Conservation (phyloP, 2,797 vertebrate genomes). For the Alcedo atthis region DNA sequence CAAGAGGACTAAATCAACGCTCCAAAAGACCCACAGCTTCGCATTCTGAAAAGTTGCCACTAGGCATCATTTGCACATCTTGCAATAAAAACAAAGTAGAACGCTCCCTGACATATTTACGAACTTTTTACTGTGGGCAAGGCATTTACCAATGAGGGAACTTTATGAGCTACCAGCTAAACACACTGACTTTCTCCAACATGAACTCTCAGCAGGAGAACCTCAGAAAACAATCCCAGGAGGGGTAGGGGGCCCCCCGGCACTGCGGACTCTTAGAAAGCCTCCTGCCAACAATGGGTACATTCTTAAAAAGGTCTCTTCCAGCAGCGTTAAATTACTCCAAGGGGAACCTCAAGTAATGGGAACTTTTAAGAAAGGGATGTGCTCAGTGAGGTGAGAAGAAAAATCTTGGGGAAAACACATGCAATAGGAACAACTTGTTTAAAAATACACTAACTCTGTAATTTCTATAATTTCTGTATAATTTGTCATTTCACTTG, state of each 20-base stretch:
- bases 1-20: conserved; percentile 1
- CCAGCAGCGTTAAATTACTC: not conserved
- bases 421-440: not conserved
- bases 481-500: conserved; percentile 16
- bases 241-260: accelerated
- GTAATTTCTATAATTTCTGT: not conserved
- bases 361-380: not conserved
- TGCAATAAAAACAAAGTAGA: conserved; percentile 7
- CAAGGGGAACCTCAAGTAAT: not conserved
- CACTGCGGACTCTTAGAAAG: not conserved
- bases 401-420: not conserved
- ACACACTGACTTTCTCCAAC: not conserved
- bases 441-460: not conserved
- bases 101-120: not conserved
- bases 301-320: not conserved
- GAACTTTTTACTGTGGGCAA: not conserved
- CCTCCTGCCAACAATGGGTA: not conserved
- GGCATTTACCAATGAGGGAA: not conserved
- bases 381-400: not conserved
- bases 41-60: conserved; percentile 20
- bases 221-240: not conserved
- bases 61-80: conserved; percentile 30
- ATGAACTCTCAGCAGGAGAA: not conserved
- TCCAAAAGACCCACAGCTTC: conserved; percentile 38
- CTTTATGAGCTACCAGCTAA: conserved; percentile 11